A percentile compares a stretch with the other conserved stretches of the same genome.
Evolutionary conservation across 1,140 invertebrate genomes (phyloP).

Genomic region (Brachystomella parvula): DNA sequence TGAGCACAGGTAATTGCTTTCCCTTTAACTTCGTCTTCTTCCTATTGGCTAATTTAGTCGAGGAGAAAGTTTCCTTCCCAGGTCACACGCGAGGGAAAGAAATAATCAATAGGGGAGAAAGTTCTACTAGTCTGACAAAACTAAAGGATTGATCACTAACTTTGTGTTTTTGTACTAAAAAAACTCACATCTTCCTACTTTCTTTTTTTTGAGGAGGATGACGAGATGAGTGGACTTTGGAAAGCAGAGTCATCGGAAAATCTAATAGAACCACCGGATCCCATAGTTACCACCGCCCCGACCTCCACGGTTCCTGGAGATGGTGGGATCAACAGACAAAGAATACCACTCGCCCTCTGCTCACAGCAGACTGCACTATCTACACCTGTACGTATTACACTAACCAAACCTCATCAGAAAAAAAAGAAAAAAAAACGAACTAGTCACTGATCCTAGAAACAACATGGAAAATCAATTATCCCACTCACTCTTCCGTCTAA

Average conservation of each 20-base stretch:
- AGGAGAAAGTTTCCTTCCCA: too few relatives aligned
- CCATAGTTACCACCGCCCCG: not conserved
- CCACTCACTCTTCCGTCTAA: too few relatives aligned
- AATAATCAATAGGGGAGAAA: too few relatives aligned
- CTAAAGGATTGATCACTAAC: too few relatives aligned
- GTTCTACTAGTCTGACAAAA: too few relatives aligned
- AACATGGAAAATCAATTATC: too few relatives aligned
- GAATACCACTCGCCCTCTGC: slow-evolving; percentile 29
- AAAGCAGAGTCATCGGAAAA: not conserved
- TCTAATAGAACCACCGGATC: not conserved
- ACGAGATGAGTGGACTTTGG: not conserved
- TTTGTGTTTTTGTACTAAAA: too few relatives aligned
- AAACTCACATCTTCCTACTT: not conserved
- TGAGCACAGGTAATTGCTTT: too few relatives aligned
- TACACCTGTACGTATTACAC: slow-evolving; percentile 14
- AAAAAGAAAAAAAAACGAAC: not conserved
- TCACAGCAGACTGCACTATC: slow-evolving; percentile 33
- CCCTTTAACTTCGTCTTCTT: too few relatives aligned
- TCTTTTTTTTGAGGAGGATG: not conserved
- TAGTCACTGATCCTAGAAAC: too few relatives aligned
- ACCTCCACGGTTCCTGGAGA: not conserved
- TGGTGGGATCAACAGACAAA: not conserved
- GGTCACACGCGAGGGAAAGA: too few relatives aligned
- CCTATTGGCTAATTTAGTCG: too few relatives aligned
- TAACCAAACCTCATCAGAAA: not conserved